Evolutionary conservation across 2,113 vertebrate species (phyloP).

Genomic region (Brachyhypopomus occidentalis): DNA sequence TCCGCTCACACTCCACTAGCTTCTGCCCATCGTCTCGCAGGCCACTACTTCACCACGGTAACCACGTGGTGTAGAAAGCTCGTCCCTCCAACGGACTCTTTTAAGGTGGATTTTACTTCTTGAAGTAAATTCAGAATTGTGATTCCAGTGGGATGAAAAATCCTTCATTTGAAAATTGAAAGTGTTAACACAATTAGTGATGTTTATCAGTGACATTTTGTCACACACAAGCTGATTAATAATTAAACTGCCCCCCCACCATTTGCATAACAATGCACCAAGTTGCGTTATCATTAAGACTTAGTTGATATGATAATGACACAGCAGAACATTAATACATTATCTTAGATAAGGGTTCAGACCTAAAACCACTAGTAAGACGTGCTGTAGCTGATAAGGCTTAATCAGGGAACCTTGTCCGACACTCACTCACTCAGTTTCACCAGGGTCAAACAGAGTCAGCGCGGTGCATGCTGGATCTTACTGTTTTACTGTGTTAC

Average conservation of each 20-base stretch:
- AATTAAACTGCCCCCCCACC: neutral
- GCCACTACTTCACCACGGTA: neutral
- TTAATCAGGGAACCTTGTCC: too few species aligned
- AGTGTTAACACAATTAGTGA: neutral
- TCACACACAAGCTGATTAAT: neutral
- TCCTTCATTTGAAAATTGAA: neutral
- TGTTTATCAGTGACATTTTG: neutral
- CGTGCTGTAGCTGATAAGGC: too few species aligned
- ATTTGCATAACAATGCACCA: neutral
- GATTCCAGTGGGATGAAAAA: neutral
- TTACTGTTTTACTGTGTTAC: too few species aligned
- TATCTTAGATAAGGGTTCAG: neutral
- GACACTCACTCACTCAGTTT: too few species aligned
- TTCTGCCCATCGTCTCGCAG: conserved; percentile 23
- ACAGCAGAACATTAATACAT: neutral
- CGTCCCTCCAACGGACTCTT: neutral
- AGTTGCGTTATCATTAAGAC: neutral
- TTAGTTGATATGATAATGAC: neutral
- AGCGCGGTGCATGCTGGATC: too few species aligned
- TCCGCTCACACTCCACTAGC: conserved; percentile 29
- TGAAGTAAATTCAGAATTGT: neutral
- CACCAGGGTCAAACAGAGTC: too few species aligned
- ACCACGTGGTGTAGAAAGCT: neutral
- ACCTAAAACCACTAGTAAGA: too few species aligned
- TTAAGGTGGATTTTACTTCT: neutral